Evolutionary conservation across 2,797 vertebrate genomes (phyloP).

Genomic region (Antennarius maculatus): DNA sequence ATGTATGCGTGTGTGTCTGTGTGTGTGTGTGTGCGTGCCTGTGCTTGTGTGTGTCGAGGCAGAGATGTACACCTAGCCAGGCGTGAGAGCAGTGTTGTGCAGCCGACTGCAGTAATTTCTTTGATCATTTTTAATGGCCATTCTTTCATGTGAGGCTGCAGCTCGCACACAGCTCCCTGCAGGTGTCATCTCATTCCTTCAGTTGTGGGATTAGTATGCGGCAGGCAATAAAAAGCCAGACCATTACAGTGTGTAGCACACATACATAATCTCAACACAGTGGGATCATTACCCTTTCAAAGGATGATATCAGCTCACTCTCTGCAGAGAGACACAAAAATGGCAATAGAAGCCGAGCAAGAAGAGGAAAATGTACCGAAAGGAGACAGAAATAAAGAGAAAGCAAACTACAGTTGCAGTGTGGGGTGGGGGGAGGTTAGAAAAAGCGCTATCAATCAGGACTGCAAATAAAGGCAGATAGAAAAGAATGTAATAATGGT

Average conservation of each 20-base stretch:
- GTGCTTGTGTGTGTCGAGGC: conserved; percentile 39
- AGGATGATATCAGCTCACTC: conserved; percentile 79
- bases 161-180: conserved; percentile 80
- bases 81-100: conserved; percentile 78
- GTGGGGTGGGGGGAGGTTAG: conserved; percentile 35
- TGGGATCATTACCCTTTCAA: conserved; percentile 86
- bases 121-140: conserved; percentile 83
- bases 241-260: conserved; percentile 81
- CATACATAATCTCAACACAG: conserved; percentile 83
- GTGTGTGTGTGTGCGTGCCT: conserved; percentile 28
- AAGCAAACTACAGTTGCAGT: conserved; percentile 47
- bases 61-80: conserved; percentile 76
- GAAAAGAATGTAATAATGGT: conserved; percentile 40
- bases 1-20: conserved; percentile 38
- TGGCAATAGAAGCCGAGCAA: conserved; percentile 53
- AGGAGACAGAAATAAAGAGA: conserved; percentile 63
- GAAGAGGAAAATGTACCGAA: conserved; percentile 62
- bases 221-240: conserved; percentile 82
- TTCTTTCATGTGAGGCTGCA: conserved; percentile 81
- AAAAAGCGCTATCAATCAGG: conserved; percentile 65
- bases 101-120: conserved; percentile 82
- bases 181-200: conserved; percentile 82
- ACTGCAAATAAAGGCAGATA: conserved; percentile 64
- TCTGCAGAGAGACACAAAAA: conserved; percentile 75
- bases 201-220: conserved; percentile 83